Evolutionary conservation across 2,888 invertebrate genomes (phyloP), one percentile per base, ranked within the genome.

Genomic region (Rotaria macrura): DNA sequence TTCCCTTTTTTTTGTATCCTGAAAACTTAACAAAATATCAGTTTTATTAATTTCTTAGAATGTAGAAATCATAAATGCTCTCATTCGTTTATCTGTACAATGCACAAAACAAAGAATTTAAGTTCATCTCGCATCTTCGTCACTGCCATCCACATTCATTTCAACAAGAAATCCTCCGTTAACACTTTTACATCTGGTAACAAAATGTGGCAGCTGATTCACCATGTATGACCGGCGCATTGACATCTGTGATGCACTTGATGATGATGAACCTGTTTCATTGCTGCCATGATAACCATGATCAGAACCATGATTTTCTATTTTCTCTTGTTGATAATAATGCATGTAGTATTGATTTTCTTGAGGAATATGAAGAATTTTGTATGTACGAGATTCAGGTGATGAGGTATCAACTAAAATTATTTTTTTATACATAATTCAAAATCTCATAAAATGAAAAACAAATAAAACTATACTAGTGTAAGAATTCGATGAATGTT

Each of bases 101-200:
- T 34, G 29, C 10, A 65, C 14, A 65, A 20, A 65, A 65, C 14
- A 65, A 34, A 38, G 17, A 17, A 65, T 34, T 17, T 14, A 65
- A 65, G 20, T 17, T 65, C 20, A 65, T 65, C 65, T 65, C 34
- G 17, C 34, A 65, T 65, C 65, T 65, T 65, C 65, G 43, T 79
- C 79, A n/a, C 79, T 79, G 25, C 43, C 79, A 79, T 79, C 79
- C 43, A 79, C 79, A 79, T 43, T 79, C 79, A 79, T 79, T 79
- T 79, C 79, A 5, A 65, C 20, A 10, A 79, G 14, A 79, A 79
- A 79, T 43, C 79, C 79, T 79, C 79, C 79, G n/a, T 79, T 79
- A 25, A 79, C 43, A 43, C 43, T 79, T 79, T 79, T 43, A 79
- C 79, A 79, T 10, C 12, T 40, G 0, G 79, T 79, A 23, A 79